Evolutionary conservation across 30 jellyfish, hydroid and myxozoan genomes (phyloP), one percentile per base, ranked within the genome.

Genomic region (Calvadosia cruxmelitensis): DNA sequence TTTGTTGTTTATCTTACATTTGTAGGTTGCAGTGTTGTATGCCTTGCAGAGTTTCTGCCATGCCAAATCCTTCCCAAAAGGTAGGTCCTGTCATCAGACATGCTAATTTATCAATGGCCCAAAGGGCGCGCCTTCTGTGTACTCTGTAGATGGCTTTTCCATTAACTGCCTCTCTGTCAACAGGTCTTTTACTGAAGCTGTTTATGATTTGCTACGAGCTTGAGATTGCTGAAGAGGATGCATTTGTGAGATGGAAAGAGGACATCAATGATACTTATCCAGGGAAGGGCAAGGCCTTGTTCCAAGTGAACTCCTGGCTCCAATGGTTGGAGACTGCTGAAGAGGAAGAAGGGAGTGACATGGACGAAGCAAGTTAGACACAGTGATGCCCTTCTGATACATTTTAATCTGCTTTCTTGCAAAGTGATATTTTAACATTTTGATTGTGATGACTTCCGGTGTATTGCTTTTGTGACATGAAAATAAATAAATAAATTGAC

Each of bases 271-370:
- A 86, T 75, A 34, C 72, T 1, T 78, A 78, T 66, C 94, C 94
- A 12, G 96, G 96, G 29, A 86, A 86, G 70, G 96, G 96, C 35
- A 86, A 79, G 49, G 92, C 96, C 1, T 61, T 86, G 50, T 86
- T 86, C 81, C 96, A 86, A 94, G 96, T 85, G 66, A 86, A 86
- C 71, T 76, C 66, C 64, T 86, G 96, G 96, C 34, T 86, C 23
- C 96, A 86, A 50, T 86, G 96, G 96, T 77, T 86, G 29, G 96
- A 86, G 73, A 86, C 96, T 16, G 96, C 96, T 25, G 96, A 86
- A 27, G 96, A 77, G 33, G 96, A 86, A 53, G 96, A 86, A n/a
- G 96, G 70, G 50, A 68, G 80, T 26, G 96, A 86, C 31, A 86
- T 68, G 26, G 93, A 86, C 3, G 79, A 42, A 29, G 72, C 26